Conservation (phyloP, 2,797 vertebrate genomes). For the Coracias cyanogaster region DNA sequence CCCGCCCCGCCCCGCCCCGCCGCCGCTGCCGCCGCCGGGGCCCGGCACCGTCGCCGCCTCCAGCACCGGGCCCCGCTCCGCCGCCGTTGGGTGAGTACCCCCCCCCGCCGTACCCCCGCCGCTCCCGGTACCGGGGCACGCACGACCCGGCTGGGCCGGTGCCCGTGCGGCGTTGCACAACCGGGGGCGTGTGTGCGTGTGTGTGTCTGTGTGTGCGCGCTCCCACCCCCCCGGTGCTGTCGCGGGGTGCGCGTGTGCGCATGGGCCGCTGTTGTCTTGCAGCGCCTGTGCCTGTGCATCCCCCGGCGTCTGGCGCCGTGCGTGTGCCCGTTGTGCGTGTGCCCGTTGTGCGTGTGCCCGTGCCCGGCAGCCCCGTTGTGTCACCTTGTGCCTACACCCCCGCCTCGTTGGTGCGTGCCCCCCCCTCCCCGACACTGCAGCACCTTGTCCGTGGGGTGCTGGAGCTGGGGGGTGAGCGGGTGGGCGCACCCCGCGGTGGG, state of each 20-base stretch:
- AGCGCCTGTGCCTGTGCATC: background rate
- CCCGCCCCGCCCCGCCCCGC: background rate
- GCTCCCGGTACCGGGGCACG: background rate
- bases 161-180: background rate
- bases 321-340: background rate
- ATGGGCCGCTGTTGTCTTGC: background rate
- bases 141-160: background rate
- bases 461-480: background rate
- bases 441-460: background rate
- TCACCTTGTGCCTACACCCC: background rate
- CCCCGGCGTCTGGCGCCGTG: background rate
- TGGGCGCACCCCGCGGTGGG: background rate
- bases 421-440: background rate
- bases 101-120: background rate
- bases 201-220: background rate
- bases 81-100: background rate
- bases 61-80: background rate
- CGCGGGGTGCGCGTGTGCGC: background rate
- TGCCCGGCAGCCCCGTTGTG: background rate
- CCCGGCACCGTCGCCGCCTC: background rate
- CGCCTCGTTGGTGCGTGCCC: no score
- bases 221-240: background rate
- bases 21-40: background rate
- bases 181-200: background rate
- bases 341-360: background rate